Conservation (phyloP, 2,113 vertebrate species). For the Artemisiospiza belli region DNA sequence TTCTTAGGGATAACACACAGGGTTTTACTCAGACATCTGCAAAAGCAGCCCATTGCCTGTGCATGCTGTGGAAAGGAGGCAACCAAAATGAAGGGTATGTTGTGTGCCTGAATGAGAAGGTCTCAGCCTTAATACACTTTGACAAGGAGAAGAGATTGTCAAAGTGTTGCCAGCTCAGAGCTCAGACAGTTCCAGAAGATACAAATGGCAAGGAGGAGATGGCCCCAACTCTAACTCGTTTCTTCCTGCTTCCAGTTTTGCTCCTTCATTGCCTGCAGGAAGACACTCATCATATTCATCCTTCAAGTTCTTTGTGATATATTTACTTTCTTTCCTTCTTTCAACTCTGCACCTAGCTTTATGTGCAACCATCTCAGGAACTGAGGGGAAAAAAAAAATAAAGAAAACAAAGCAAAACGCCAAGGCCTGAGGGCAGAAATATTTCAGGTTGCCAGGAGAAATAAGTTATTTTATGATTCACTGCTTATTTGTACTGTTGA, state of each 20-base stretch:
- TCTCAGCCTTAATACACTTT: neutral
- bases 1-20: neutral
- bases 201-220: neutral
- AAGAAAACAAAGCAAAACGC: neutral
- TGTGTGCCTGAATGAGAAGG: neutral
- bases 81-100: neutral
- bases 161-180: neutral
- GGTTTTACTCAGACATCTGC: neutral
- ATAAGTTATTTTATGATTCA: neutral
- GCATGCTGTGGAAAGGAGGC: neutral
- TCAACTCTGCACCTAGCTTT: neutral
- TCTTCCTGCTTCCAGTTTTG: neutral
- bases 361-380: neutral
- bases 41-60: neutral
- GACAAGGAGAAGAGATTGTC: neutral
- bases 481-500: neutral
- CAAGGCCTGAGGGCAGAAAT: neutral
- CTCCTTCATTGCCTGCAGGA: neutral
- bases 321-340: neutral
- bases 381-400: fast-evolving
- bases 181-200: neutral
- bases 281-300: neutral
- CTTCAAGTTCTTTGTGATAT: neutral
- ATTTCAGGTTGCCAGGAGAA: neutral
- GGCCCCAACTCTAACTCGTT: neutral